Evolutionary conservation across 2,888 invertebrate species (phyloP).

Genomic region (Brachypalpus laphriformis): DNA sequence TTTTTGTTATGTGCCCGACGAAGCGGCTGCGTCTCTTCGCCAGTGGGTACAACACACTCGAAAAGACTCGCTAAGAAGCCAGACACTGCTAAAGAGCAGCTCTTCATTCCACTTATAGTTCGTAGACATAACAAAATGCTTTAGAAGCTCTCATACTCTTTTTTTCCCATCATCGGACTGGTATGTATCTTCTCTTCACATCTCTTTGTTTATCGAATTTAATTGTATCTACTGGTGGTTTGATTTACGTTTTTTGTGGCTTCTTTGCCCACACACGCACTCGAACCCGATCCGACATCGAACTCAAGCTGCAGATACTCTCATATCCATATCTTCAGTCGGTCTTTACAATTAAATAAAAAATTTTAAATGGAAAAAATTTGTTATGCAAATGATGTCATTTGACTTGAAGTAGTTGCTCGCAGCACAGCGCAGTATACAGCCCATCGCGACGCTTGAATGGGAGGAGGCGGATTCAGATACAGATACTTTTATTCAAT

Average conservation of each 20-base stretch:
- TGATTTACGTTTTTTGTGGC: slow-evolving; percentile 2
- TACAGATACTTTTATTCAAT: slow-evolving; percentile 38
- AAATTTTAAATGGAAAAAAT: slow-evolving; percentile 18
- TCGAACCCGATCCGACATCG: slow-evolving; percentile 61
- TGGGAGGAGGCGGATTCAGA: slow-evolving; percentile 26
- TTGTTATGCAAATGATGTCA: slow-evolving; percentile 69
- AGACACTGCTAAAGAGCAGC: slow-evolving; percentile 28
- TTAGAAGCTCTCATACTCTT: slow-evolving; percentile 9
- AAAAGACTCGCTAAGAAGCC: slow-evolving; percentile 42
- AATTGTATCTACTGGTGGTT: slow-evolving; percentile 18
- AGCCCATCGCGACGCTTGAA: slow-evolving; percentile 20
- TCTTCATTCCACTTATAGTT: slow-evolving; percentile 40
- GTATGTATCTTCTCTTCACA: slow-evolving; percentile 16
- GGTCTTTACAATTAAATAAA: slow-evolving; percentile 34
- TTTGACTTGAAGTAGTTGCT: slow-evolving; percentile 55
- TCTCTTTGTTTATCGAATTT: slow-evolving; percentile 49
- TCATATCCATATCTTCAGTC: slow-evolving; percentile 38
- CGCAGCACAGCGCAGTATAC: neutral
- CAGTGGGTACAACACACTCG: slow-evolving; percentile 26
- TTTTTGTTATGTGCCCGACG: neutral
- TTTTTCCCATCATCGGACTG: neutral
- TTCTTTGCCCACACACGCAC: slow-evolving; percentile 54
- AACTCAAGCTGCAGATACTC: slow-evolving; percentile 46
- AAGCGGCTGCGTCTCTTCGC: neutral
- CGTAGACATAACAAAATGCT: slow-evolving; percentile 54